These are phyloP conservation scores for Thryonomys swinderianus DNA, from an alignment of 2,113 vertebrate species.

Conservation along the genomic window DNA sequence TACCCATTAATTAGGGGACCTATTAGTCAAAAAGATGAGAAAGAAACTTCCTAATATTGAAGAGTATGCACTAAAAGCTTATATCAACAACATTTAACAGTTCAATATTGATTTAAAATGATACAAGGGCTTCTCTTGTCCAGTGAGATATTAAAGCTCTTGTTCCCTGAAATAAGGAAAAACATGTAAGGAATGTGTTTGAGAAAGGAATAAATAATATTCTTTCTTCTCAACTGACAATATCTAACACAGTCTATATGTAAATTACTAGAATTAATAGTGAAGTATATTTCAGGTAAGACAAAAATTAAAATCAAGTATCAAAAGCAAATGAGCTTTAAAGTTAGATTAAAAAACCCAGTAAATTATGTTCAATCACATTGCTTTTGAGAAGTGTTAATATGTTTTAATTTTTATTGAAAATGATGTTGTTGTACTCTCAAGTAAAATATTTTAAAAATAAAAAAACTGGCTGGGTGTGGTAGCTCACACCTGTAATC, in stretches of 20 bases:
- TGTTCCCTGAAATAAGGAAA: not conserved
- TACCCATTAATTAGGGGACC: not conserved
- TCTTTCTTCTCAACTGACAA: not conserved
- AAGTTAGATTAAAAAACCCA: not conserved
- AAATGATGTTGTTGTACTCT: not conserved
- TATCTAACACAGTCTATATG: not conserved
- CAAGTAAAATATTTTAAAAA: constrained; percentile 2
- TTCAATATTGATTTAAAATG: not conserved
- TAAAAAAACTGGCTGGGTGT: too few species aligned
- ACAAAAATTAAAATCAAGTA: not conserved
- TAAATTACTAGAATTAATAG: not conserved
- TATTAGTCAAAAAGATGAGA: not conserved
- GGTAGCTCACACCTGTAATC: too few species aligned
- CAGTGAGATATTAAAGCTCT: not conserved
- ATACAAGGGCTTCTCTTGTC: not conserved
- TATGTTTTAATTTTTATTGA: constrained; percentile 9
- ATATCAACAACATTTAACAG: not conserved
- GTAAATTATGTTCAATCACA: not conserved
- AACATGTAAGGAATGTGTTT: not conserved
- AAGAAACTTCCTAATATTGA: not conserved
- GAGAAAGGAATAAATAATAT: not conserved
- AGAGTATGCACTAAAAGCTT: not conserved
- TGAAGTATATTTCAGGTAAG: not conserved
- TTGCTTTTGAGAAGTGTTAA: not conserved
- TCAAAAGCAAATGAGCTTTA: not conserved